These are phyloP conservation scores for Diadema setosum DNA, from an alignment of 35 echinoderm and acorn worm genomes.

Conservation along the genomic window DNA sequence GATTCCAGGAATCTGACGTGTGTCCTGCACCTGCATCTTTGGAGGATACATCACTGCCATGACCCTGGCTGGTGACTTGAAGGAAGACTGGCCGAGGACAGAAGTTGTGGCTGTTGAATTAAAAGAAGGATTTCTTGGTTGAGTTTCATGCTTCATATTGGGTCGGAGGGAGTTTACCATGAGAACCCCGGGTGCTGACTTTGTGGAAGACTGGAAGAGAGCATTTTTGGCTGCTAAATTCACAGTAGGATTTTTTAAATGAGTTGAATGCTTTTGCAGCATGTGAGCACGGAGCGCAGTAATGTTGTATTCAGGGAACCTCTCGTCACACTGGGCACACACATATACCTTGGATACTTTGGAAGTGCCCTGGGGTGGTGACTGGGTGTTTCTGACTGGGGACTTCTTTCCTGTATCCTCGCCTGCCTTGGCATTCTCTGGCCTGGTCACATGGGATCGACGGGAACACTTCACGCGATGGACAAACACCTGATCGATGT, in stretches of 20 bases:
- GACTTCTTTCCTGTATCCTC: not conserved
- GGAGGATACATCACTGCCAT: not conserved
- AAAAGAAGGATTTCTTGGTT: no score
- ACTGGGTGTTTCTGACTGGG: not conserved
- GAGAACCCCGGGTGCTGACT: no score
- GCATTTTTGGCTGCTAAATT: no score
- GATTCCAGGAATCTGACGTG: not conserved
- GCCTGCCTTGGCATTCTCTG: not conserved
- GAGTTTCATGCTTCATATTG: no score
- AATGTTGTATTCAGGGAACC: not conserved
- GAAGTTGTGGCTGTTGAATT: no score
- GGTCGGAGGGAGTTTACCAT: no score
- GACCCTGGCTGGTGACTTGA: not conserved
- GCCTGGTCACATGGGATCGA: not conserved
- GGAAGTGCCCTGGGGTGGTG: not conserved
- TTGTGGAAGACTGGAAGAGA: no score
- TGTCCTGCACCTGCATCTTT: not conserved
- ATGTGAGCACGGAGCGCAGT: not conserved
- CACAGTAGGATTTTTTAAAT: no score
- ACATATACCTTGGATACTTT: not conserved
- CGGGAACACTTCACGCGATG: not conserved
- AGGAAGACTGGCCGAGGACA: no score
- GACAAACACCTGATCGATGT: not conserved
- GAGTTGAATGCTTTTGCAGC: not conserved
- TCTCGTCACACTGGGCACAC: not conserved